Conservation (phyloP, 1,140 invertebrate genomes). For the Drosophila rufa region DNA sequence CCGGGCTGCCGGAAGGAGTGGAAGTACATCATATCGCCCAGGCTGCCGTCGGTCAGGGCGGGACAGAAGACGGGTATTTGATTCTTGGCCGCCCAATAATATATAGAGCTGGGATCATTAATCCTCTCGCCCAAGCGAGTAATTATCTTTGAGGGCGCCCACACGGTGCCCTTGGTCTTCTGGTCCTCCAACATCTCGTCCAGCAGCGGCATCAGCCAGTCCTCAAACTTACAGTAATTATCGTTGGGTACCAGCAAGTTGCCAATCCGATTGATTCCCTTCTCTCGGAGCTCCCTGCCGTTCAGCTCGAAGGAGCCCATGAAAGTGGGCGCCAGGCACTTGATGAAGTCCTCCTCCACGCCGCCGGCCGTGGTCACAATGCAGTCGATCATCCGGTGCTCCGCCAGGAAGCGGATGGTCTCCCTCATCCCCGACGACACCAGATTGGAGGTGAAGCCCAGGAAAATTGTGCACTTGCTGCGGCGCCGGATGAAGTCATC, state of each 20-base stretch:
- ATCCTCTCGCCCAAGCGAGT: slow-evolving; percentile 95
- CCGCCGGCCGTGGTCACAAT: slow-evolving; percentile 99
- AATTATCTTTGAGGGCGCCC: slow-evolving; percentile 98
- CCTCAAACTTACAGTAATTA: slow-evolving; percentile 99
- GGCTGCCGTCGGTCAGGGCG: slow-evolving; percentile 98
- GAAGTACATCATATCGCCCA: slow-evolving; percentile 99
- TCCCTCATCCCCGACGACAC: slow-evolving; percentile 97
- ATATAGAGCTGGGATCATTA: slow-evolving; percentile 95
- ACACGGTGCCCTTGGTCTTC: slow-evolving; percentile 89
- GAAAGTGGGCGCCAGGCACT: slow-evolving; percentile 98
- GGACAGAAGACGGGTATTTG: slow-evolving; percentile 99
- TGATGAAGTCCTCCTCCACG: slow-evolving; percentile 99
- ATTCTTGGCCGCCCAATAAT: slow-evolving; percentile 99
- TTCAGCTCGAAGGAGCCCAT: slow-evolving; percentile 92
- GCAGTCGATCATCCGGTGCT: slow-evolving; percentile 96
- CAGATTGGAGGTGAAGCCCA: slow-evolving; percentile 99
- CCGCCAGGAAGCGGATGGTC: slow-evolving; percentile 94
- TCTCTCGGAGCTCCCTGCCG: slow-evolving; percentile 91
- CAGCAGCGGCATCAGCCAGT: slow-evolving; percentile 98
- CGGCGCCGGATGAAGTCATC: slow-evolving; percentile 92
- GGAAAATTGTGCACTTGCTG: slow-evolving; percentile 97
- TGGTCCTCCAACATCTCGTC: slow-evolving; percentile 97
- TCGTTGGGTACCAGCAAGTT: slow-evolving; percentile 99
- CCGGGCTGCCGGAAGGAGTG: slow-evolving; percentile 97
- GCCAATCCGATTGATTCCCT: slow-evolving; percentile 98